Evolutionary conservation across 2,888 invertebrate genomes (phyloP).

Genomic region (Calliscelio sp.): DNA sequence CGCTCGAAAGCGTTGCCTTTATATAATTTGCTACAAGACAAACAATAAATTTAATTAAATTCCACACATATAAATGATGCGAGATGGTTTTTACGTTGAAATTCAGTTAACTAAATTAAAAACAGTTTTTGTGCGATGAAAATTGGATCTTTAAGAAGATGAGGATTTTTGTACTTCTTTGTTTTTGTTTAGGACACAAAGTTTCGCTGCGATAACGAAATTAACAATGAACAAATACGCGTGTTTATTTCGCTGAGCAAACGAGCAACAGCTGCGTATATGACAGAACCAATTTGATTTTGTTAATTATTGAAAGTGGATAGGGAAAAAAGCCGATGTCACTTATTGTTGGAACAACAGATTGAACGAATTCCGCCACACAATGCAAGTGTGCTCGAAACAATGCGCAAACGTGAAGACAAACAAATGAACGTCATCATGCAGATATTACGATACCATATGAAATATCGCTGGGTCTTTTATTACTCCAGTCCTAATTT

Average conservation of each 20-base stretch:
- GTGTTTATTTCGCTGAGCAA: slow-evolving; percentile 37
- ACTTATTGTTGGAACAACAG: slow-evolving; percentile 61
- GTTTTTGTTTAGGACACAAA: too few species aligned
- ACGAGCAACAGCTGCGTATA: slow-evolving; percentile 49
- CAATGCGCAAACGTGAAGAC: slow-evolving; percentile 53
- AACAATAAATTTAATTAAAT: too few species aligned
- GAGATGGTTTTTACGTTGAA: too few species aligned
- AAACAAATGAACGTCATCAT: slow-evolving; percentile 53
- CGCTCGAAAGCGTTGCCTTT: too few species aligned
- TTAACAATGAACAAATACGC: slow-evolving; percentile 38
- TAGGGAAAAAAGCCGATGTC: slow-evolving; percentile 47
- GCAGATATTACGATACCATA: slow-evolving; percentile 36
- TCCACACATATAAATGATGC: too few species aligned
- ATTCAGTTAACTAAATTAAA: too few species aligned
- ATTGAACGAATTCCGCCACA: slow-evolving; percentile 64
- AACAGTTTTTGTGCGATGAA: too few species aligned
- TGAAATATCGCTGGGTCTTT: slow-evolving; percentile 46
- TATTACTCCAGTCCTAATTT: slow-evolving; percentile 32
- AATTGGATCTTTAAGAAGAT: too few species aligned
- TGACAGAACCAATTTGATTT: slow-evolving; percentile 65
- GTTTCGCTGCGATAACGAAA: slow-evolving; percentile 34
- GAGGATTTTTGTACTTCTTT: too few species aligned
- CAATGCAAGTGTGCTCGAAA: slow-evolving; percentile 49
- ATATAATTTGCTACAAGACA: too few species aligned
- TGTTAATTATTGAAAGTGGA: slow-evolving; percentile 67